Conservation (phyloP, 2,888 invertebrate genomes). For the Carabus problematicus region DNA sequence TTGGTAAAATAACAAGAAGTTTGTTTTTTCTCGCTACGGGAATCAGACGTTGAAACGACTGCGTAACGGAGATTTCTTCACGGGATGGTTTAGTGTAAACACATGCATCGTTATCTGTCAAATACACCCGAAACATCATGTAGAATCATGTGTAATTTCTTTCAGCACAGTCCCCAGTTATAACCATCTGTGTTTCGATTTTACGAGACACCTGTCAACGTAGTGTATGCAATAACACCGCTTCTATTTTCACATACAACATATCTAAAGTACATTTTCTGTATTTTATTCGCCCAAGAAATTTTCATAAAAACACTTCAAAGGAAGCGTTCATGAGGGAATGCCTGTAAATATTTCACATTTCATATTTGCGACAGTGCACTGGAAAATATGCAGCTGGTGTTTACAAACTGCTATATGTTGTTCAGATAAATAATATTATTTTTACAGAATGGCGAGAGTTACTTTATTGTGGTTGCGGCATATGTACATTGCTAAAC, state of each 20-base stretch:
- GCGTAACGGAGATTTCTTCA: too few relatives aligned
- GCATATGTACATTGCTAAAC: too few relatives aligned
- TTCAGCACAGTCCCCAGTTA: slow-evolving; percentile 4
- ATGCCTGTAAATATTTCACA: too few relatives aligned
- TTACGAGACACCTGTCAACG: slow-evolving; percentile 18
- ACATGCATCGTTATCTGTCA: slow-evolving; percentile 21
- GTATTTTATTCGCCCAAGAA: neutral
- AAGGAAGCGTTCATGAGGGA: neutral
- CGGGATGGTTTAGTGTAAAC: slow-evolving; percentile 9
- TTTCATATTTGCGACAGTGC: too few relatives aligned
- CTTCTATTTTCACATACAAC: slow-evolving; percentile 1
- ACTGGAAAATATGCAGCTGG: too few relatives aligned
- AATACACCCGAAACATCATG: slow-evolving; percentile 10
- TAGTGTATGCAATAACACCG: slow-evolving; percentile 15
- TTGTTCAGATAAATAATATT: too few relatives aligned
- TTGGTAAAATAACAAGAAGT: too few relatives aligned
- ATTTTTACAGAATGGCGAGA: too few relatives aligned
- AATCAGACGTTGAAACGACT: too few relatives aligned
- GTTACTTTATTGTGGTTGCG: too few relatives aligned
- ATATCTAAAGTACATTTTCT: neutral
- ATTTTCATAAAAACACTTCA: slow-evolving; percentile 19
- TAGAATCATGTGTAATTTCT: slow-evolving; percentile 24
- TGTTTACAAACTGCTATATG: too few relatives aligned
- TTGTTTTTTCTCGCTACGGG: too few relatives aligned
- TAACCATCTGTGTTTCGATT: neutral